phyloP scores from a whole-genome alignment of 2,797 vertebrate genomes.

The Pampus argenteus region DNA sequence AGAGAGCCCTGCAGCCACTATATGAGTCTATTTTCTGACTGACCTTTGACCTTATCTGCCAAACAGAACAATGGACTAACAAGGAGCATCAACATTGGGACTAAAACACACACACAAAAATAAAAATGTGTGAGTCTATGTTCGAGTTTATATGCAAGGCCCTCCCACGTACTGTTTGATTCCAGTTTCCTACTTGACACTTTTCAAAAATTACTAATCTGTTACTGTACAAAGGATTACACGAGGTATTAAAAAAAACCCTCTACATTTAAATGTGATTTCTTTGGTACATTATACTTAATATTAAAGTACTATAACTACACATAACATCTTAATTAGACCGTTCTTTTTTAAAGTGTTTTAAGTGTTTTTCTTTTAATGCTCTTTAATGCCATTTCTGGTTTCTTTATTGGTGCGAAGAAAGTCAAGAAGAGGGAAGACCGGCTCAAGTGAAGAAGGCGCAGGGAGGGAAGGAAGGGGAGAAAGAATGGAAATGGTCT shows the following conservation, averaged over 20 bases:
- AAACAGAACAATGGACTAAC: conserved; percentile 27
- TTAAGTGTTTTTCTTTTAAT: not conserved
- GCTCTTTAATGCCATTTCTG: not conserved
- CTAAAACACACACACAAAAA: not conserved
- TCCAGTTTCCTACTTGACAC: conserved; percentile 30
- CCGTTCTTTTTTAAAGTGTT: not conserved
- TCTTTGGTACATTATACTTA: not conserved
- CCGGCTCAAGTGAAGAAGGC: conserved; percentile 26
- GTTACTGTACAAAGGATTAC: conserved; percentile 8
- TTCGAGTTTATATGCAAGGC: conserved; percentile 38
- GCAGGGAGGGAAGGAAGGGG: conserved; percentile 24
- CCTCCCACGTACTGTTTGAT: conserved; percentile 44
- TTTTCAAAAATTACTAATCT: conserved; percentile 17
- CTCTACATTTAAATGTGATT: not conserved
- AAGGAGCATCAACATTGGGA: conserved; percentile 16
- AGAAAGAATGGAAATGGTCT: conserved; percentile 52
- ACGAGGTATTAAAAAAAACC: not conserved
- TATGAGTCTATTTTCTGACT: conserved; percentile 33
- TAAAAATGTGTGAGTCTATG: conserved; percentile 22
- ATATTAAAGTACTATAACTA: not conserved
- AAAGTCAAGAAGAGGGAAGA: conserved; percentile 25
- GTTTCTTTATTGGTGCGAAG: not conserved
- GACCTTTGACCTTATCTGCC: conserved; percentile 48
- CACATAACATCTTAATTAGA: not conserved
- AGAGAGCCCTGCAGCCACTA: conserved; percentile 18